Evolutionary conservation across 2,113 vertebrate species (phyloP), one percentile per base, ranked within the genome.

Genomic region (Campylomormyrus tamandua): DNA sequence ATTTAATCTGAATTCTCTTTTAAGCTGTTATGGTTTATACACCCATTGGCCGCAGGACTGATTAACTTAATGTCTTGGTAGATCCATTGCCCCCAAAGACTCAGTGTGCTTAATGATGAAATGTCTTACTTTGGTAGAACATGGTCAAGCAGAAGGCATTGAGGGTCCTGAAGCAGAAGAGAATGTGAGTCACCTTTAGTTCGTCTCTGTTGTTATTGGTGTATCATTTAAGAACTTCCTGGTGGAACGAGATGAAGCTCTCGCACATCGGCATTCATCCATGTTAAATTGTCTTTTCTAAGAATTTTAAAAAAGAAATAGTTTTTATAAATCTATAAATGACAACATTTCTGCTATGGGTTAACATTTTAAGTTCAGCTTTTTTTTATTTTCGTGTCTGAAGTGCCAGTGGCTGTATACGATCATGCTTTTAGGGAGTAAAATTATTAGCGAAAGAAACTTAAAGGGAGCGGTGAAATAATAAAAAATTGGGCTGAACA

Each of bases 71-170:
- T 53, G 50, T 42, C n/a, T 77, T 39, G 2, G 8, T 39, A 4
- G 13, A n/a, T 39, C 70, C 70, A 80, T 35, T 4, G n/a, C 27
- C n/a, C 27, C 27, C n/a, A 6, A 86, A 6, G 46, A 46, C 45
- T 11, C 13, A 56, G 21, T 56, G n/a, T 50, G 5, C 35, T 42
- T 87, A 58, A 27, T 83, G 74, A 66, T 58, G 35, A 3, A 49
- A 42, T 87, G 0, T 89, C 77, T 90, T 92, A 94, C 53, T 93
- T 77, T 93, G 94, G 90, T 93, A 99, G 98, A 99, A 99, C 92
- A 98, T 99, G 97, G 98, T 99, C 80, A 99, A 99, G 92, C 98
- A 99, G 95, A 99, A 99, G 92, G 98, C 98, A 0, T 87, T 99
- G 96, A 94, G 98, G 91, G 97, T 99, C 74, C 94, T 99, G 66